phyloP scores from a whole-genome alignment of 2,888 invertebrate genomes.

The Agriopis aurantiaria region DNA sequence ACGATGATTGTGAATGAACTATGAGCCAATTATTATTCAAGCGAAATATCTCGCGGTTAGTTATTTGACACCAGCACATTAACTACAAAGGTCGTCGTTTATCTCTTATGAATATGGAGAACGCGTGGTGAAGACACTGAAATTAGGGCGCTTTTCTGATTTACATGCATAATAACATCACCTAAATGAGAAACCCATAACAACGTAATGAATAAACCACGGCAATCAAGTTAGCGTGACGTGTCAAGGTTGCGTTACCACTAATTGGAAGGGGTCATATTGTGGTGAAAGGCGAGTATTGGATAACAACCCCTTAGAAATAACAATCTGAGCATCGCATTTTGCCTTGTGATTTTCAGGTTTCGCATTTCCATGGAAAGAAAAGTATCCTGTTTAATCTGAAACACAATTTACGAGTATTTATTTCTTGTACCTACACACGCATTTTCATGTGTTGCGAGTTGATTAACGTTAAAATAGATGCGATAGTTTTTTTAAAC shows the following conservation, averaged over 20 bases:
- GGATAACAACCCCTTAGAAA: constrained; percentile 4
- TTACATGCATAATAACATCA: constrained; percentile 65
- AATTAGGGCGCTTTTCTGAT: constrained; percentile 68
- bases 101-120: constrained; percentile 66
- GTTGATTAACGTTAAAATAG: no score
- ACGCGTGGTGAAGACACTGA: constrained; percentile 64
- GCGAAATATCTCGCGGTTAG: constrained; percentile 26
- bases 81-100: constrained; percentile 50
- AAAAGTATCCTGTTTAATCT: background rate
- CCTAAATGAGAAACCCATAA: constrained; percentile 53
- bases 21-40: constrained; percentile 16
- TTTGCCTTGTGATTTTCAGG: constrained; percentile 1
- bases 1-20: background rate
- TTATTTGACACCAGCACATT: constrained; percentile 44
- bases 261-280: constrained; percentile 16
- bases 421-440: no score
- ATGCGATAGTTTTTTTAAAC: no score
- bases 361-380: background rate
- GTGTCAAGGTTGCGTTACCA: constrained; percentile 10
- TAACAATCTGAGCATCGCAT: constrained; percentile 3
- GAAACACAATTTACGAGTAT: no score
- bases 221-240: constrained; percentile 22
- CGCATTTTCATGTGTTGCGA: no score
- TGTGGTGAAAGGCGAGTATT: constrained; percentile 6
- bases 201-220: constrained; percentile 36